Base-by-base conservation (phyloP, 2,888 invertebrate genomes). In the Epinotia brunnichana region DNA sequence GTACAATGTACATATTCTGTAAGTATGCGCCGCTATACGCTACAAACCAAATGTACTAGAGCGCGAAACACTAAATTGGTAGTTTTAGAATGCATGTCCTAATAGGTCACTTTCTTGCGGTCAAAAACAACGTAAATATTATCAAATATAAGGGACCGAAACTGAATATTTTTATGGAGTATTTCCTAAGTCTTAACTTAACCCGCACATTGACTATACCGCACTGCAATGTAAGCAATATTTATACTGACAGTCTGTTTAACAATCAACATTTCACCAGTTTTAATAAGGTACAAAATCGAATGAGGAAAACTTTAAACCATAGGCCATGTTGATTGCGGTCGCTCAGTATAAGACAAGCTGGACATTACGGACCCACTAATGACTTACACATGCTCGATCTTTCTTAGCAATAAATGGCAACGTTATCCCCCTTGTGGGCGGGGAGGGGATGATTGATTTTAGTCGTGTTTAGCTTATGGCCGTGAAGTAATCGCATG, bases 391-490 rank as follows among this genome's bases (percentile, higher is more conserved):
- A 77, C 76, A 75, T 77, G 74, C 69, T 69, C 69, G 73, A 74
- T 75, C 74, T 75, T 77, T 76, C 73, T 74, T 75, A 72, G 79
- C 79, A 78, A 78, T 78, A 77, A 77, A 79, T 76, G 76, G 74
- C 72, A 57, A 66, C 29, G 57, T 77, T 78, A 79, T 77, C 74
- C 69, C 69, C 74, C 71, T 73, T 69, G 76, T 75, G 78, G 77
- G 77, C 70, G 77, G 74, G 61, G 77, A 72, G 75, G 75, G 80
- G 75, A 74, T 82, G 81, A 83, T 82, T 82, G 80, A 83, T 83
- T 77, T 24, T 77, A 69, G 74, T 69, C 72, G 64, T 72, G 77
- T 75, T 60, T 24, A 19, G 53, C 61, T 69, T 53, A 60, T 56
- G 54, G 10, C 39, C 54, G 13, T 53, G 64, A 54, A 29, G 51